A percentile compares a stretch with the other conserved stretches of the same genome.
phyloP scores from a whole-genome alignment of 2,797 vertebrate species.

The Sebastes iracundus region DNA sequence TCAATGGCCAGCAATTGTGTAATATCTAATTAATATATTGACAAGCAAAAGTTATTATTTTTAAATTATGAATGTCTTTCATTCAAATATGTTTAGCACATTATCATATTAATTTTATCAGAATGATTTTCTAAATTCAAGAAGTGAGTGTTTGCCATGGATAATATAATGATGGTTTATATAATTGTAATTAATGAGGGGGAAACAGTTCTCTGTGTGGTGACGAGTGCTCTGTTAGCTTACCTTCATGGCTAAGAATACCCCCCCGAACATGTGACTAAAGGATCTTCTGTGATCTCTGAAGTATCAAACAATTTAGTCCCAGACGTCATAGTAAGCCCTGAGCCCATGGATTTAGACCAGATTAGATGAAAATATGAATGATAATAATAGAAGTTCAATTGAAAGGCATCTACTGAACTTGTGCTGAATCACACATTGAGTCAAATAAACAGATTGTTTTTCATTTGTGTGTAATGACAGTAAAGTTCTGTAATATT shows the following conservation, averaged over 20 bases:
- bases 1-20: neutral
- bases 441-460: neutral
- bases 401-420: slow-evolving; percentile 3
- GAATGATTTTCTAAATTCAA: neutral
- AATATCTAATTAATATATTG: neutral
- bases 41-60: neutral
- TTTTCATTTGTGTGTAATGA: neutral
- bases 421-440: neutral
- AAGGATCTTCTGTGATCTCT: slow-evolving; percentile 23
- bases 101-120: neutral
- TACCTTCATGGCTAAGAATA: neutral
- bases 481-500: too few relatives aligned
- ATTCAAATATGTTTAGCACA: neutral
- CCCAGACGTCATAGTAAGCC: slow-evolving; percentile 36
- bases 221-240: too few relatives aligned
- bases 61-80: neutral
- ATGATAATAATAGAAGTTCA: slow-evolving; percentile 50
- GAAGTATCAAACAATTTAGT: slow-evolving; percentile 36
- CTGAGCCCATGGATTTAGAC: slow-evolving; percentile 45
- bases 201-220: neutral
- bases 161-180: neutral
- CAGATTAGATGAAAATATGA: slow-evolving; percentile 58
- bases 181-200: neutral
- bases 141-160: neutral
- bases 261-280: neutral